These are phyloP conservation scores for Brachionus calyciflorus DNA, from an alignment of 1,140 invertebrate species.

Conservation along the genomic window DNA sequence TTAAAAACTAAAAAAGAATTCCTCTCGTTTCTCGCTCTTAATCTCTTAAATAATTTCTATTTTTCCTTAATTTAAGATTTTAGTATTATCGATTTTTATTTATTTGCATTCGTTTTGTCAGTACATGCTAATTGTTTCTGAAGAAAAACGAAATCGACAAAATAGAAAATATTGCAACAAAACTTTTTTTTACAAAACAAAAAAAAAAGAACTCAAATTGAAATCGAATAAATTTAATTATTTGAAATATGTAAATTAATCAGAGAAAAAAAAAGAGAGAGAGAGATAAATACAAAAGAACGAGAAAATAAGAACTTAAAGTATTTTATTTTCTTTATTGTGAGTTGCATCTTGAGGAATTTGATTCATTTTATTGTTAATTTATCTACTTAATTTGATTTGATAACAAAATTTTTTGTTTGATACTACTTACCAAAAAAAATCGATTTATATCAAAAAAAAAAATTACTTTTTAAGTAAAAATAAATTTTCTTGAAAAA, in stretches of 20 bases:
- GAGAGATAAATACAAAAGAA: background rate
- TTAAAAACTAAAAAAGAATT: no score
- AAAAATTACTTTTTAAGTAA: background rate
- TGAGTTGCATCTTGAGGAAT: background rate
- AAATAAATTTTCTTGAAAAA: background rate
- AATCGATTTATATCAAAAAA: no score
- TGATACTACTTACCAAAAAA: no score
- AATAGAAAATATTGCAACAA: constrained; percentile 3
- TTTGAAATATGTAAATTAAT: constrained; percentile 40
- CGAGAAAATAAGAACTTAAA: no score
- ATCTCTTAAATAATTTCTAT: no score
- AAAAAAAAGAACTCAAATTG: background rate
- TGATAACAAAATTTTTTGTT: no score
- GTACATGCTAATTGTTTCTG: background rate
- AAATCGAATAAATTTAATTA: constrained; percentile 42
- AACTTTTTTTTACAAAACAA: constrained; percentile 10
- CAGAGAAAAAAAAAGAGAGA: background rate
- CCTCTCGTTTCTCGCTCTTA: no score
- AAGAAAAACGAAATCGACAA: background rate
- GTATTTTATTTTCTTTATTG: constrained; percentile 37
- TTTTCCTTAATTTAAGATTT: no score
- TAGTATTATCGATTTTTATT: constrained; percentile 4
- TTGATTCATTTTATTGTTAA: constrained; percentile 14
- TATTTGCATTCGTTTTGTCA: no score
- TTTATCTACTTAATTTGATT: constrained; percentile 17